Evolutionary conservation across 2,888 invertebrate species (phyloP).

Genomic region (Chalcis sispes): DNA sequence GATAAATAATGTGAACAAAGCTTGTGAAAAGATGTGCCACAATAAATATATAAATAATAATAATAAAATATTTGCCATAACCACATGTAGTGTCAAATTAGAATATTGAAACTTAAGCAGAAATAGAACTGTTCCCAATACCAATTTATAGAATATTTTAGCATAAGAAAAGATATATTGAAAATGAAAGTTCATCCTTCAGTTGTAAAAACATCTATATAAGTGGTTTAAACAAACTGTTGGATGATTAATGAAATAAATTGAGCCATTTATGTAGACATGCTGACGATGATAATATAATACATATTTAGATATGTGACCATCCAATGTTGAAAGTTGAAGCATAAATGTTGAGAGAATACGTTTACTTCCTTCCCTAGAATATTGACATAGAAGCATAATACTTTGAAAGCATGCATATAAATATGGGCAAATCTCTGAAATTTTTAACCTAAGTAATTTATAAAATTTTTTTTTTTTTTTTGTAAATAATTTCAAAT

Average conservation of each 20-base stretch:
- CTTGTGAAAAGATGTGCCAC: background rate
- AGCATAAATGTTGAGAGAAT: conserved; percentile 68
- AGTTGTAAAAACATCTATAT: conserved; percentile 2
- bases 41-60: conserved; percentile 10
- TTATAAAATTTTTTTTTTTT: background rate
- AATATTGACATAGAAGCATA: conserved; percentile 69
- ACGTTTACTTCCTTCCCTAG: conserved; percentile 74
- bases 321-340: conserved; percentile 66
- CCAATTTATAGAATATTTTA: conserved; percentile 28
- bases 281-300: conserved; percentile 71
- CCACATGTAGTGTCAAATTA: no score
- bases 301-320: conserved; percentile 65
- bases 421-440: conserved; percentile 46
- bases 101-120: conserved; percentile 27
- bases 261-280: conserved; percentile 61
- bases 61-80: conserved; percentile 19
- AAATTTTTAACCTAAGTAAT: background rate
- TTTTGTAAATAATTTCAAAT: background rate
- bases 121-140: conserved; percentile 42
- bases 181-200: conserved; percentile 1
- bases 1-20: conserved; percentile 24
- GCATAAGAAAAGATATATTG: background rate
- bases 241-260: conserved; percentile 15
- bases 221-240: background rate
- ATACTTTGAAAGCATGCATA: conserved; percentile 66